Base-by-base conservation (phyloP, 1,140 invertebrate species). In the Drosophila albomicans region DNA sequence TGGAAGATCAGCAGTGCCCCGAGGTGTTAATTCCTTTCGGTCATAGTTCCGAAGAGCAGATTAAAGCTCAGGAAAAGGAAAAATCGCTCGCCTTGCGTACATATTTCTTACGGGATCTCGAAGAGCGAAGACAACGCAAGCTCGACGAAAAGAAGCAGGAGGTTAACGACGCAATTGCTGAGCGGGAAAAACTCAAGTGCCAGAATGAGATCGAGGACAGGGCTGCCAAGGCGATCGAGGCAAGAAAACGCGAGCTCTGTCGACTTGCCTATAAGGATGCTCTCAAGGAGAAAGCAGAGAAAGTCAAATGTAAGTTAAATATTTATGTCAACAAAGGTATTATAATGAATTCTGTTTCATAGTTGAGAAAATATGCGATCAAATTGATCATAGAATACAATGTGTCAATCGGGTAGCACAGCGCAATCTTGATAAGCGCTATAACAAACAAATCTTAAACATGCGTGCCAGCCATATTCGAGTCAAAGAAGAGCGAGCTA, bases 311-410 rank as follows among this genome's bases (percentile, higher is more conserved):
- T 88, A 49, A 85, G 84, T 77, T 15, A 6, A 2, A n/a, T 13
- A 3, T 0, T 7, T 20, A 6, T 1, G 4, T 1, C 41, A 43
- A 43, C 1, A 5, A 13, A 38, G 2, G 6, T 1, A 38, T 38
- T 7, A 38, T 38, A 38, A 8, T 38, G 2, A 4, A 5, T 13
- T 7, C 41, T 38, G 35, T n/a, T 5, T 16, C 20, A 41, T 6
- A 88, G 85, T 75, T 25, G 85, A 89, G 13, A 43, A 43, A 0
- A 81, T 85, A n/a, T 73, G 75, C 15, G 79, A 89, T 8, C 43
- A 32, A 10, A 81, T 89, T 20, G 78, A 89, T 13, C 66, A 85
- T 10, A 72, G 85, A 0, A 67, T 77, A 3, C 81, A 71, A 13
- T 89, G 85, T 32, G 75, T 89, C 28, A 58, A 68, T 30, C 49